phyloP scores from a whole-genome alignment of 2,888 invertebrate genomes.

The Elysia crispata region DNA sequence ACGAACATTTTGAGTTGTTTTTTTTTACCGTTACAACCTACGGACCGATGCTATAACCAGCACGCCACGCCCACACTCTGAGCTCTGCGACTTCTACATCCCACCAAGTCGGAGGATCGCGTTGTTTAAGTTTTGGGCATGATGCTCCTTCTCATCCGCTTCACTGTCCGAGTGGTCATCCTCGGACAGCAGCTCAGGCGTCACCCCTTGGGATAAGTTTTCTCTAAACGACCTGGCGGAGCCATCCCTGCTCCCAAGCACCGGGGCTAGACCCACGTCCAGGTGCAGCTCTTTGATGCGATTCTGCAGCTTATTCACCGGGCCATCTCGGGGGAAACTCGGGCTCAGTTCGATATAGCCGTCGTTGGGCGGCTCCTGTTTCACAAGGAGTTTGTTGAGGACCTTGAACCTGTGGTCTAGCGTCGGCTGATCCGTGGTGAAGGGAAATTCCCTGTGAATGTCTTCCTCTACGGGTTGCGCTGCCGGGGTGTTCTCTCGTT shows the following conservation, averaged over 20 bases:
- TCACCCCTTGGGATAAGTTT: background rate
- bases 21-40: no score
- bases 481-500: background rate
- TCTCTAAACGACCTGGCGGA: background rate
- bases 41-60: background rate
- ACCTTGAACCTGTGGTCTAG: slow-evolving; percentile 63
- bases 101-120: background rate
- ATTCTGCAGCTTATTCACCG: background rate
- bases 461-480: no score
- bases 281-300: background rate
- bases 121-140: background rate
- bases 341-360: slow-evolving; percentile 67
- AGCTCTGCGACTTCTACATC: background rate
- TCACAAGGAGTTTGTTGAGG: slow-evolving; percentile 59
- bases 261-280: background rate
- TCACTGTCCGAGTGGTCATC: background rate
- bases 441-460: background rate
- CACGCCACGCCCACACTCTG: no score
- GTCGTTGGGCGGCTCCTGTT: slow-evolving; percentile 56
- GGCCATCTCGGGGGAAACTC: slow-evolving; percentile 50
- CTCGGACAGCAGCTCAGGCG: background rate
- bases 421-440: slow-evolving; percentile 4
- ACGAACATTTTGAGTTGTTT: no score
- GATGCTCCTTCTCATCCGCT: background rate
- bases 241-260: no score